A percentile compares a stretch with the other conserved stretches of the same genome.
Evolutionary conservation across 2,888 invertebrate species (phyloP).

Genomic region (Drosophila ezoana): DNA sequence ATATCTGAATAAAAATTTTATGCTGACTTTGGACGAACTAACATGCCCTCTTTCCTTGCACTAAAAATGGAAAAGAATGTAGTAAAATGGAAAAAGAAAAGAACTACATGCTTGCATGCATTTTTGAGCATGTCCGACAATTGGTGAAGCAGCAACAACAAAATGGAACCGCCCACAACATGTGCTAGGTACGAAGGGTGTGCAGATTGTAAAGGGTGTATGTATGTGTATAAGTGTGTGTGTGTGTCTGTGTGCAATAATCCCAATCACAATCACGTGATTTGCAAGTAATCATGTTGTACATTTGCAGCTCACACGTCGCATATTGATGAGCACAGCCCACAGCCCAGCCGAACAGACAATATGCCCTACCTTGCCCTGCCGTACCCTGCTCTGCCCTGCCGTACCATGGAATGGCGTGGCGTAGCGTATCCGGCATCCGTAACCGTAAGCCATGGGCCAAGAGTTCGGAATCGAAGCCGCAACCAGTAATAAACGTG

Average conservation of each 20-base stretch:
- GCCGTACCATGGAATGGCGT: neutral
- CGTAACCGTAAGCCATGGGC: constrained; percentile 42
- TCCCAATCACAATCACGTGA: constrained; percentile 75
- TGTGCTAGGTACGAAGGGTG: neutral
- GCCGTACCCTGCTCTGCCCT: neutral
- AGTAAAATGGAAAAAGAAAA: constrained; percentile 11
- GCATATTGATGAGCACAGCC: constrained; percentile 70
- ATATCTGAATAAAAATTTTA: too few relatives aligned
- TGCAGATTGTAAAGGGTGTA: too few relatives aligned
- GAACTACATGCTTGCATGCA: constrained; percentile 19
- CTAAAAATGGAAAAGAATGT: neutral
- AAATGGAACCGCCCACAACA: constrained; percentile 16
- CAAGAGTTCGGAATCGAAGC: constrained; percentile 35
- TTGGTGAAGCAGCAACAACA: constrained; percentile 20
- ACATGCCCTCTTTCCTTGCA: neutral
- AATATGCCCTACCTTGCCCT: neutral
- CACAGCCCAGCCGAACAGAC: constrained; percentile 2
- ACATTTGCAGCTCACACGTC: constrained; percentile 70
- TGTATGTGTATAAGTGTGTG: constrained; percentile 1
- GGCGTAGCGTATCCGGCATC: constrained; percentile 36
- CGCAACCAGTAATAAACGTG: constrained; percentile 73
- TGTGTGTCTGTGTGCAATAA: constrained; percentile 57
- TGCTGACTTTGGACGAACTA: too few relatives aligned
- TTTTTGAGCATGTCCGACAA: constrained; percentile 43
- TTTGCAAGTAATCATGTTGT: constrained; percentile 81